phyloP scores from a whole-genome alignment of 2,888 invertebrate species.

The Dusona sp. region DNA sequence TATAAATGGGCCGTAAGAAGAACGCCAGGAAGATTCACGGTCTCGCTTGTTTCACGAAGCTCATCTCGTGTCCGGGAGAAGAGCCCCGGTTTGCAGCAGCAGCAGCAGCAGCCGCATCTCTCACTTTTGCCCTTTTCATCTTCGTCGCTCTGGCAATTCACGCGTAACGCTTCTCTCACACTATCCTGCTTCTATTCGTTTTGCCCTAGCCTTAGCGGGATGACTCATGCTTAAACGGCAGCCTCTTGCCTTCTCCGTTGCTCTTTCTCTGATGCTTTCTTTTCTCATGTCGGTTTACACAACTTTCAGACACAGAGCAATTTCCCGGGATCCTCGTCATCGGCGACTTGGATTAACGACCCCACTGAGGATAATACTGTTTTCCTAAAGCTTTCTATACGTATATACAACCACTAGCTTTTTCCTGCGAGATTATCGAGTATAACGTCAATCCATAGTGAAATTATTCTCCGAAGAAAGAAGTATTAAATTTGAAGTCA shows the following conservation, averaged over 20 bases:
- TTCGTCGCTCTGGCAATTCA: slow-evolving; percentile 45
- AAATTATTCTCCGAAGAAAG: slow-evolving; percentile 7
- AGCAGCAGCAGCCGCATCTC: slow-evolving; percentile 11
- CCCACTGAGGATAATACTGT: slow-evolving; percentile 73
- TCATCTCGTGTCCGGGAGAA: slow-evolving; percentile 50
- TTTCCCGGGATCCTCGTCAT: slow-evolving; percentile 73
- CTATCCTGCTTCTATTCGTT: slow-evolving; percentile 45
- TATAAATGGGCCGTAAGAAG: slow-evolving; percentile 21
- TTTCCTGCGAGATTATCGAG: slow-evolving; percentile 9
- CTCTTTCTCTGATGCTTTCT: slow-evolving; percentile 32
- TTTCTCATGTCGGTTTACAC: slow-evolving; percentile 15
- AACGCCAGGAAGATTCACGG: slow-evolving; percentile 54
- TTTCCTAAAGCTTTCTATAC: slow-evolving; percentile 58
- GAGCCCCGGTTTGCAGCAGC: slow-evolving; percentile 42
- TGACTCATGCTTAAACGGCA: slow-evolving; percentile 75
- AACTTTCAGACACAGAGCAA: slow-evolving; percentile 46
- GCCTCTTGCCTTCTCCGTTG: slow-evolving; percentile 47
- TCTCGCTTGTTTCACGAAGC: slow-evolving; percentile 47
- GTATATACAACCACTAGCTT: neutral
- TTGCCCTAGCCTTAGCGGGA: slow-evolving; percentile 61
- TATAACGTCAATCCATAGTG: neutral
- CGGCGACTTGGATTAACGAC: slow-evolving; percentile 77
- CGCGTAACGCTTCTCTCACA: slow-evolving; percentile 38
- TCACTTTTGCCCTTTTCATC: slow-evolving; percentile 66
- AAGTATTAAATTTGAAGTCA: neutral